Base-by-base conservation (phyloP, 2,888 invertebrate genomes). In the Liodrosophila aerea region DNA sequence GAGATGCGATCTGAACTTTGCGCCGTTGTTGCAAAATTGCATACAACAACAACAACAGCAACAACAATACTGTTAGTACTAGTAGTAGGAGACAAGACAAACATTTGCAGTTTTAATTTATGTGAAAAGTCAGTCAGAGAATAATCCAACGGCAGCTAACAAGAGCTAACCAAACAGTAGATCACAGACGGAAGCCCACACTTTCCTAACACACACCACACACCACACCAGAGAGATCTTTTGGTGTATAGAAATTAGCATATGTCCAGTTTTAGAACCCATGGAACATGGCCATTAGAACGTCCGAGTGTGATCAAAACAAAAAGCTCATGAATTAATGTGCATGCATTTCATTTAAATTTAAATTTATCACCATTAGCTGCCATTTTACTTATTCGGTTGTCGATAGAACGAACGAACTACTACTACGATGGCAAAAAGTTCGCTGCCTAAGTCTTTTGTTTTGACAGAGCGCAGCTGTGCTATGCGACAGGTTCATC, bases 1-100 rank as follows among this genome's bases (percentile, higher is more conserved):
- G 73, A 66, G 77, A 84, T 81, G 78, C 82, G 73, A 84, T 75
- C 77, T 75, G 75, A 80, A 76, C 84, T 77, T 81, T 76, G 72
- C 63, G 66, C 66, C 49, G 63, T 37, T 54, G 63, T 81, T 71
- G 70, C 70, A 61, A 64, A 78, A 80, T 43, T 61, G 52, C 68
- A 64, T 22, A 39, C 53, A 16, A n/a, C 27, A 46, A 37, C 57
- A 62, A 43, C 39, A 13, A 16, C 7, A 13, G 8, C 16, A 34
- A 4, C 30, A 47, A 49, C 44, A 56, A 57, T 9, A n/a, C n/a
- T n/a, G n/a, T n/a, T n/a, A 39, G 30, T 9, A 31, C 13, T 41
- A 49, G 22, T 22, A 7, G 13, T 7, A 29, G 18, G 47, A 53
- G 51, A 47, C 57, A 60, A 64, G 49, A 47, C 61, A 76, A 83